phyloP scores from a whole-genome alignment of 1,140 invertebrate species.

The Wiebesia pumilae region DNA sequence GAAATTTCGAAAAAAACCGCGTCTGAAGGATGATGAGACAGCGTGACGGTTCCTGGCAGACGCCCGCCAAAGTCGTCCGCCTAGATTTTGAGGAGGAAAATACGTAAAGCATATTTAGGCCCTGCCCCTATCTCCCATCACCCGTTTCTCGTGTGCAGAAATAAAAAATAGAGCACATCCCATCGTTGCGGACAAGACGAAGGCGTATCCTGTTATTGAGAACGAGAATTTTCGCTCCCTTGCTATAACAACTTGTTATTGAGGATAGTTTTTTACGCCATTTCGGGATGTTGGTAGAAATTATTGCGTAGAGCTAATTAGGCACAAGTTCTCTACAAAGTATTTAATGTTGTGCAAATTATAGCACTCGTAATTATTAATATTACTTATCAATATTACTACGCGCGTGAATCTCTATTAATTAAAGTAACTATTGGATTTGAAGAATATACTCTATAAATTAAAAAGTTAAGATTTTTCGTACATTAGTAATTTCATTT shows the following conservation, averaged over 20 bases:
- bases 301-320: too few relatives aligned
- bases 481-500: too few relatives aligned
- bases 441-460: too few relatives aligned
- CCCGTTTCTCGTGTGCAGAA: background rate
- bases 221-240: background rate
- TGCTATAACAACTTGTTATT: background rate
- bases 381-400: too few relatives aligned
- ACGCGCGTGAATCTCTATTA: too few relatives aligned
- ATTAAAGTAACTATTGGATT: too few relatives aligned
- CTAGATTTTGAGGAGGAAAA: background rate
- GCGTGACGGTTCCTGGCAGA: conserved; percentile 75
- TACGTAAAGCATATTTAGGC: background rate
- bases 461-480: too few relatives aligned
- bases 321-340: too few relatives aligned
- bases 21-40: conserved; percentile 80
- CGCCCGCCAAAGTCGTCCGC: conserved; percentile 55
- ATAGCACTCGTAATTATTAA: too few relatives aligned
- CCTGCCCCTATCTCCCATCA: background rate
- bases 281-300: too few relatives aligned
- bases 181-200: background rate
- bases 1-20: conserved; percentile 76
- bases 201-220: background rate
- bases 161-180: background rate
- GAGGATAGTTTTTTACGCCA: background rate
- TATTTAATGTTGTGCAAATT: too few relatives aligned